Percentiles rank a stretch among this genome's conserved stretches.
Evolutionary conservation across 1,140 invertebrate genomes (phyloP).

Genomic region (Helicoverpa armigera): DNA sequence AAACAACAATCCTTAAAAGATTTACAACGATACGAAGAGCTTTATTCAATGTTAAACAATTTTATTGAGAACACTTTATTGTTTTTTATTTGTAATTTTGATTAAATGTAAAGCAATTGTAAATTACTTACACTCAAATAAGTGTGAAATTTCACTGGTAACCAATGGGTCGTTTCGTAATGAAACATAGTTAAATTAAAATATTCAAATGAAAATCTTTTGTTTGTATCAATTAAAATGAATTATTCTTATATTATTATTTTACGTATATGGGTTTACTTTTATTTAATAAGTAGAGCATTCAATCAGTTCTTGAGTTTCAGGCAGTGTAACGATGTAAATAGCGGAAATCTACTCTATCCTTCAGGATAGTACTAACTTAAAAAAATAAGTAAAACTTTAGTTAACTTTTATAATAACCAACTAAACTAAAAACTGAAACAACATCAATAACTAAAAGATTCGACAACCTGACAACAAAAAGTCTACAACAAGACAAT

Average conservation of each 20-base stretch:
- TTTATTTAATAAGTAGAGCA: too few species aligned
- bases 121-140: constrained; percentile 20
- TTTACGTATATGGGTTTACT: too few species aligned
- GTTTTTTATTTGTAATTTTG: constrained; percentile 15
- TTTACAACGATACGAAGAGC: constrained; percentile 40
- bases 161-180: background rate
- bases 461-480: background rate
- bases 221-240: background rate
- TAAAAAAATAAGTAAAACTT: too few species aligned
- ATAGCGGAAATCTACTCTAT: too few species aligned
- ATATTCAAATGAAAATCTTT: background rate
- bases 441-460: background rate
- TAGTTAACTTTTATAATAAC: too few species aligned
- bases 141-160: background rate
- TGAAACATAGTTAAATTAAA: background rate
- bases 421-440: background rate
- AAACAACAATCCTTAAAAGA: constrained; percentile 48
- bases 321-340: too few species aligned
- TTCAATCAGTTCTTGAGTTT: too few species aligned
- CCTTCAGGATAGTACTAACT: too few species aligned
- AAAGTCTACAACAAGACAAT: constrained; percentile 12
- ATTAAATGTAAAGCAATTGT: constrained; percentile 16
- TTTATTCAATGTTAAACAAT: constrained; percentile 43
- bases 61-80: constrained; percentile 23
- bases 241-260: too few species aligned